Base-by-base conservation (phyloP, 2,888 invertebrate genomes). In the Campoletis raptor region DNA sequence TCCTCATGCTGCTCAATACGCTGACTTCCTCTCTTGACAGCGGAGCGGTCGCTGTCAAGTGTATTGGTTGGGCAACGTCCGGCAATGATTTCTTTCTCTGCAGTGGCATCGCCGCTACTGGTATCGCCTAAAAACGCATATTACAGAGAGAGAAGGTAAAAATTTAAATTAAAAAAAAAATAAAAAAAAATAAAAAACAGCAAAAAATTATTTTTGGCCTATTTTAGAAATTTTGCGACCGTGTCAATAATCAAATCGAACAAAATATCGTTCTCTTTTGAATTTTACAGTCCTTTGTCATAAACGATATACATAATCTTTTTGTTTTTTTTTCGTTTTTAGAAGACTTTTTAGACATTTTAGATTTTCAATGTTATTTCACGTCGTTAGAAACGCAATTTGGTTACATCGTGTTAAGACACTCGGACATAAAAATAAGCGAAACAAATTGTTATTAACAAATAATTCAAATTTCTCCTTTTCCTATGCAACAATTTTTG, bases 11-110 rank as follows among this genome's bases (percentile, higher is more conserved):
- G 92, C 99, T 99, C 93, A 99, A 96, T 89, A 97, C 97, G 89
- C 99, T 98, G 76, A 99, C 99, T 95, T 99, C 99, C 95, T 99
- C 99, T 83, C 99, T 96, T 79, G 98, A 97, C 97, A 99, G 98
- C 90, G 97, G 97, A 90, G 97, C 97, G 83, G 97, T 96, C 90
- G 97, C 96, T 85, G 97, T 96, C 83, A 98, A 97, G 94, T 98
- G 96, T 88, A 97, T 97, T 92, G 98, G 97, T 89, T 94, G 94
- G 7, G 94, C 94, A 92, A 98, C 97, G 95, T 99, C 99, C 79
- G 99, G 99, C 95, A 99, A 96, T 90, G 99, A 99, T 95, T 99
- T 99, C 95, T 99, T 98, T 91, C 98, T 96, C 95, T 98, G 98
- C 91, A 98, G 96, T 91, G 97, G 96, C 94, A 91, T 94, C 93